Evolutionary conservation across 2,888 invertebrate species (phyloP), one percentile per base, ranked within the genome.

Genomic region (Teleiodes luculella): DNA sequence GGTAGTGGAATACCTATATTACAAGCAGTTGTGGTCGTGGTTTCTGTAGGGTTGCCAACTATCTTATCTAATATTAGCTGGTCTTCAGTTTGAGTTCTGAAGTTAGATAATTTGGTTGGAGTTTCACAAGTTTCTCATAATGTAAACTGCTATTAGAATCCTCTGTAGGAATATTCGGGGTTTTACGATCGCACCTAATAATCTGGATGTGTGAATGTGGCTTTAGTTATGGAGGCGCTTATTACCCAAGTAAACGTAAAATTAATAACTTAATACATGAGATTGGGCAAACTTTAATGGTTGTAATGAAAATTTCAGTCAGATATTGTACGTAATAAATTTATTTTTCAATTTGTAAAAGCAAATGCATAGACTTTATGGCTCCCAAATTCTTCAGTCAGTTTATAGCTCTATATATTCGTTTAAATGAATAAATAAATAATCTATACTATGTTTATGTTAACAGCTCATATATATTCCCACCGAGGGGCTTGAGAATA

Each of bases 71-170:
- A 30, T 31, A 30, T 14, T 10, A 6, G 14, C 14, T 46, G 46
- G 14, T 31, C 46, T 46, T 16, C 11, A 13, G 48, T 11, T 20
- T 36, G 8, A 20, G 35, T 36, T 36, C 16, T 1, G 13, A 49
- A 49, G 18, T 49, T 49, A n/a, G 48, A 10, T 36, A 49, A 49
- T 49, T 49, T 49, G 36, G 48, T 16, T 18, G 1, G 20, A 48
- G 35, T 48, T 48, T 35, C n/a, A 13, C 31, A 30, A 31, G 46
- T 43, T 43, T 43, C n/a, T 43, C 43, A 13, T 11, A 43, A 43
- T 47, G 47, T 47, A 33, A 47, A 47, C 47, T 47, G 31, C 31
- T 47, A 47, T 47, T 47, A 47, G 31, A 47, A 33, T 30, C 33
- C 31, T 36, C 36, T 18, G 20, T 36, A 11, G 46, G 13, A 46